Evolutionary conservation across 2,797 vertebrate genomes (phyloP), one percentile per base, ranked within the genome.

Genomic region (Macroramphosus scolopax): DNA sequence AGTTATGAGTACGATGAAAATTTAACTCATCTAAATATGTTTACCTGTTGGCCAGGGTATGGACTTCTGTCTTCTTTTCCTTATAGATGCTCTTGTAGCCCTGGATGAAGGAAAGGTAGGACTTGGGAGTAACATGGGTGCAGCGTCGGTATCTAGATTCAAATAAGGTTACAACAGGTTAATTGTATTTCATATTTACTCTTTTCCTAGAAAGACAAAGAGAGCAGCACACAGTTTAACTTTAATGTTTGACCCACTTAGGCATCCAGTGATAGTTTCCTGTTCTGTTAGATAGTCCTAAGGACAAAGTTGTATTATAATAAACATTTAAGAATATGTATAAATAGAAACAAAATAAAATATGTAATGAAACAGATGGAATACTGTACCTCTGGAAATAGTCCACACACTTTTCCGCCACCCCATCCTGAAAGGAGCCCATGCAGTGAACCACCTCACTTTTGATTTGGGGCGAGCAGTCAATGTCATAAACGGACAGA

Each of bases 61-160:
- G 92, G 6, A 98, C 91, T 68, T 96, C 92, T 13, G 75, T 68
- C 11, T 75, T 90, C 40, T 98, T 98, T 76, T 95, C 94, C 69
- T 81, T 89, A 62, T 98, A 98, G 41, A 92, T 94, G 35, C 72
- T 51, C 85, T 98, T 97, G 77, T 98, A 98, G 6, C 88, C 88
- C 51, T 97, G 96, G 75, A 99, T 95, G 80, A 99, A 98, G 63
- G 94, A 94, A 28, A 98, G 87, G 78, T 98, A 99, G 17, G 96
- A 98, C 73, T 95, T 98, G 36, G 96, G 95, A 0, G 95, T 98
- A 75, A 99, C 93, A 0, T 99, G 93, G 1, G 94, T 92, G 38
- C 93, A 88, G 25, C 95, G 93, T 7, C 95, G 89, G 69, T 94
- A 96, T 79, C 95, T 92, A 36, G 2, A 69, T 22, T 35, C 0